Conservation (phyloP, 2,113 vertebrate genomes). For the Notiomystis cincta region DNA sequence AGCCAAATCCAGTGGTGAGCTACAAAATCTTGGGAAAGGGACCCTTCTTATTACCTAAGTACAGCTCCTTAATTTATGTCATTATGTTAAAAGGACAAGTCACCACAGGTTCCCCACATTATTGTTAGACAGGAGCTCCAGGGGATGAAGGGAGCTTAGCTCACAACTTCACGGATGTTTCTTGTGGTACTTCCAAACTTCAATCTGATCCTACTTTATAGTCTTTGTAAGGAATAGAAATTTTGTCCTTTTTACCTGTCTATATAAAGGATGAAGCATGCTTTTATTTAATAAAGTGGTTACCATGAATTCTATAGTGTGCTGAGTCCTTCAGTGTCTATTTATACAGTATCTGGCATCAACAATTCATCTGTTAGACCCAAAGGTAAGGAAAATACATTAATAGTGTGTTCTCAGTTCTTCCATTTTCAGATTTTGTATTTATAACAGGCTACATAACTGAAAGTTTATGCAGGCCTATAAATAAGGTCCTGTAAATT, state of each 20-base stretch:
- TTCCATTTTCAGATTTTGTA: not conserved
- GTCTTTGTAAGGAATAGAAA: not conserved
- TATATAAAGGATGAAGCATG: not conserved
- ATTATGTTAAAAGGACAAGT: not conserved
- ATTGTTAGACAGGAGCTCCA: not conserved
- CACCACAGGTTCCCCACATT: not conserved
- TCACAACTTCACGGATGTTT: not conserved
- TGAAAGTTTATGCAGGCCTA: slow-evolving; percentile 16
- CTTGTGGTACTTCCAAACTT: not conserved
- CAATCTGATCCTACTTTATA: not conserved
- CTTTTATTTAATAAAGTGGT: not conserved
- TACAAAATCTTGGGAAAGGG: not conserved
- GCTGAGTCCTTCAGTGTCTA: not conserved
- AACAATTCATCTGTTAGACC: not conserved
- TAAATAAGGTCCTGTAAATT: slow-evolving; percentile 39
- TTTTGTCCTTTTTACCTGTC: not conserved
- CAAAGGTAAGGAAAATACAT: slow-evolving; percentile 27
- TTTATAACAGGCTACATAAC: slow-evolving; percentile 5
- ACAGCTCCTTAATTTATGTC: not conserved
- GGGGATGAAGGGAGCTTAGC: not conserved
- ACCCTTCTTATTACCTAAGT: not conserved
- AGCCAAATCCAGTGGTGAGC: not conserved
- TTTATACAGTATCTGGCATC: not conserved
- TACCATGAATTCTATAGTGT: not conserved
- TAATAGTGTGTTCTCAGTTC: not conserved